Evolutionary conservation across 2,113 vertebrate species (phyloP).

Genomic region (Cacatua alba): DNA sequence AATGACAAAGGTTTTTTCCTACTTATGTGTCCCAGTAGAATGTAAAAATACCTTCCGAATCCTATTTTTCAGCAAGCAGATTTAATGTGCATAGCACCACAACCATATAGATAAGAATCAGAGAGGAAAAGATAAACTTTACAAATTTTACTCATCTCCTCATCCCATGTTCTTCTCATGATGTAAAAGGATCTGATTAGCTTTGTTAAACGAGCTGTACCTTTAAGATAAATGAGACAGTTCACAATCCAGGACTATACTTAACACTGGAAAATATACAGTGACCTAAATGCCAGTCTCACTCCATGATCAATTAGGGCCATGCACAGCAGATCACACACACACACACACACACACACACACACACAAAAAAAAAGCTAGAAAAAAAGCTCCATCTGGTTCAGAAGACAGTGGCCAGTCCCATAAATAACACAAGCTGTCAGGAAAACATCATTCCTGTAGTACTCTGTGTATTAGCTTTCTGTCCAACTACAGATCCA

Average conservation of each 20-base stretch:
- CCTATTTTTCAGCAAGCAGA: background rate
- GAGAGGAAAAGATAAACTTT: background rate
- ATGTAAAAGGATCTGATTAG: background rate
- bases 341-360: background rate
- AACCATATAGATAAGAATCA: background rate
- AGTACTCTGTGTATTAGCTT: slow-evolving; percentile 18
- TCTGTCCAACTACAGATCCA: background rate
- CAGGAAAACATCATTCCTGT: slow-evolving; percentile 53
- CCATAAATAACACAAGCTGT: slow-evolving; percentile 68
- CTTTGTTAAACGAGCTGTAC: background rate
- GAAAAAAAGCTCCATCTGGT: slow-evolving; percentile 49
- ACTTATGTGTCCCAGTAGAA: background rate
- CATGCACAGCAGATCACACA: background rate
- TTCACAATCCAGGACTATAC: background rate
- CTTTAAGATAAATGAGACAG: background rate
- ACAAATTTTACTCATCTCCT: background rate
- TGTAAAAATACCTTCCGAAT: background rate
- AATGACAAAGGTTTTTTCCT: background rate
- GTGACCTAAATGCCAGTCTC: background rate
- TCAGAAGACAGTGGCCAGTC: slow-evolving; percentile 51
- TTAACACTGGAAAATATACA: background rate
- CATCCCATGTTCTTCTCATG: background rate
- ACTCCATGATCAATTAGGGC: background rate
- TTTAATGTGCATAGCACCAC: background rate
- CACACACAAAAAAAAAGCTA: background rate